Conservation (phyloP, 2,888 invertebrate species). For the Liopterus haemorrhoidalis region DNA sequence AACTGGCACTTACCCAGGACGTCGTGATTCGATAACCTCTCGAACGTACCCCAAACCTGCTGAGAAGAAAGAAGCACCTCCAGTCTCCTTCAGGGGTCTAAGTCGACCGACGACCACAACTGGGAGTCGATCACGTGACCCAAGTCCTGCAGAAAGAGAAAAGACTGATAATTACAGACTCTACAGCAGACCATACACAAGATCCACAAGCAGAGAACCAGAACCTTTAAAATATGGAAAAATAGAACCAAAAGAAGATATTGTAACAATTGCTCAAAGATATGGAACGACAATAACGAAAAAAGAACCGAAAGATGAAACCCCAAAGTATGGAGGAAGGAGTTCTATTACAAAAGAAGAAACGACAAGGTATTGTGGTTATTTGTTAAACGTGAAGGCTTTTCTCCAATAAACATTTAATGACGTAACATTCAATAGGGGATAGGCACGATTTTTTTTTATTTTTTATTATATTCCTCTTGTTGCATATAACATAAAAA, state of each 20-base stretch:
- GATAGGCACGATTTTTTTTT: too few relatives aligned
- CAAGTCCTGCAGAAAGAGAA: conserved; percentile 49
- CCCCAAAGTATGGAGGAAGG: conserved; percentile 38
- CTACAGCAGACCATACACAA: conserved; percentile 47
- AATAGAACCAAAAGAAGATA: too few relatives aligned
- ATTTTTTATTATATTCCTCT: too few relatives aligned
- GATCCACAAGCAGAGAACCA: conserved; percentile 41
- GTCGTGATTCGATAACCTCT: conserved; percentile 30
- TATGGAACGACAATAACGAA: too few relatives aligned
- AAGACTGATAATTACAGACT: conserved; percentile 48
- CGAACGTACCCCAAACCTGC: conserved; percentile 32
- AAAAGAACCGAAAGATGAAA: too few relatives aligned
- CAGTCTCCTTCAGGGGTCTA: conserved; percentile 47
- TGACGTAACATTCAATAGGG: too few relatives aligned
- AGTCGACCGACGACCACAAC: conserved; percentile 35
- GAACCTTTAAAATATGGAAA: conserved; percentile 40
- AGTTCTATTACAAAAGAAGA: conserved; percentile 37
- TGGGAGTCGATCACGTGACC: conserved; percentile 51
- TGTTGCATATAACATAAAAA: too few relatives aligned
- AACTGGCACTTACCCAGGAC: conserved; percentile 27
- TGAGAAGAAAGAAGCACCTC: conserved; percentile 41
- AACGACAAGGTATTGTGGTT: conserved; percentile 5
- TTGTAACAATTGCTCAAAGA: too few relatives aligned
- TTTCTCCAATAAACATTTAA: too few relatives aligned
- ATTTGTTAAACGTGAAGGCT: too few relatives aligned